A percentile compares a stretch with the other conserved stretches of the same genome.
Evolutionary conservation across 2,888 invertebrate species (phyloP).

Genomic region (Cryptophagus acutangulus): DNA sequence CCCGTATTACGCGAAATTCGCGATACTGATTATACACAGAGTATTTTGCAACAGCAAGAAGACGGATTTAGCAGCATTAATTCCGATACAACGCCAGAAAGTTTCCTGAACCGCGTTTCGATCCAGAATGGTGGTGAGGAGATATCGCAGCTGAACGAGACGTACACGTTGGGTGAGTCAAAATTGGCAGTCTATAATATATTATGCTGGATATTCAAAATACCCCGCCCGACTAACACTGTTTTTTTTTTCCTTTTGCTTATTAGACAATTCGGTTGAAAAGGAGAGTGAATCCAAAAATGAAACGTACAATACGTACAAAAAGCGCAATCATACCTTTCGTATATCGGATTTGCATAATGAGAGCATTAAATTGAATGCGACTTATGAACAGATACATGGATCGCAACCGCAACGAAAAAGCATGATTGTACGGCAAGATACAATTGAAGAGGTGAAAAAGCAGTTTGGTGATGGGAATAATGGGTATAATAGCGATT

Average conservation of each 20-base stretch:
- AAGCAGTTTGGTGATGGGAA: conserved; percentile 20
- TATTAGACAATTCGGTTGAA: no score
- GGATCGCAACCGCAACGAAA: conserved; percentile 2
- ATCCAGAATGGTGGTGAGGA: conserved; percentile 29
- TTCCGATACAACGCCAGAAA: conserved; percentile 42
- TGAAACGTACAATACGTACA: no score
- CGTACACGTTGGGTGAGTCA: no score
- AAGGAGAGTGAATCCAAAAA: no score
- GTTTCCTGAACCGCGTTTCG: conserved; percentile 38
- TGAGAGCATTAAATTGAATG: conserved; percentile 5
- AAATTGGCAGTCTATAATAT: no score
- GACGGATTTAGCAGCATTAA: conserved; percentile 44
- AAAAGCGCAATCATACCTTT: no score
- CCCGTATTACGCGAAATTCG: conserved; percentile 44
- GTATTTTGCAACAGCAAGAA: conserved; percentile 40
- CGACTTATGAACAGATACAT: conserved; percentile 12
- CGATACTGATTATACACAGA: conserved; percentile 42
- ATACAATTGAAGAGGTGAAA: conserved; percentile 26
- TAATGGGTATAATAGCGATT: no score
- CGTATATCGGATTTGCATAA: no score
- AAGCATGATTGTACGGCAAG: conserved; percentile 17
- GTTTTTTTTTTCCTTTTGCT: no score
- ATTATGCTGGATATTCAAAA: no score
- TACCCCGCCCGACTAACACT: no score
- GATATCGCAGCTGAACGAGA: no score